Evolutionary conservation across 2,888 invertebrate genomes (phyloP), one percentile per base, ranked within the genome.

Genomic region (Notodonta dromedarius): DNA sequence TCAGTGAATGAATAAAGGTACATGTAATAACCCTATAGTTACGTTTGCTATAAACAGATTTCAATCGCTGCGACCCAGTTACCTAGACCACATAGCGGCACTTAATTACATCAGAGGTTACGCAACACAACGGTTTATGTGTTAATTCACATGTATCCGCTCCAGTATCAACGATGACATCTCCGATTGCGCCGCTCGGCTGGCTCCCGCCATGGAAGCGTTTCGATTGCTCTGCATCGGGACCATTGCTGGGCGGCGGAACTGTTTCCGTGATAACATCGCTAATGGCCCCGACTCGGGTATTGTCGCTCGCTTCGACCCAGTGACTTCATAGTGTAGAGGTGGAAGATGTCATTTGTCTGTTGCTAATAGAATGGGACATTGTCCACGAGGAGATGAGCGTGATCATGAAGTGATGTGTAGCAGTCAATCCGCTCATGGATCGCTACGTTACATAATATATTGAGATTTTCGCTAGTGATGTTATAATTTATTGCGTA

Each of bases 161-260:
- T 40, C 40, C 4, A 39, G 16, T n/a, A 39, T 8, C 55, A 8
- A 3, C 39, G 55, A 55, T 55, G 40, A 35, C 32, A 71, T 70
- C 35, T 40, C 42, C 56, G 69, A 70, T 71, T 71, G 65, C 56
- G 60, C 52, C 67, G 71, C 60, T 62, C 52, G 39, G 58, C 62
- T 71, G 68, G 53, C 40, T 35, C 16, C 53, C 35, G 11, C 58
- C 14, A 13, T n/a, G 40, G 9, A 32, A 16, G 32, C 40, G 40
- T 40, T 55, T 55, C 40, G 55, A 40, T 55, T 40, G 55, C 40
- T 7, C 32, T 32, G 13, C 24, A 13, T 12, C 11, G 52, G 12
- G 13, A 32, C 52, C 24, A 52, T 52, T 32, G 52, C 52, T 12
- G 52, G 32, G 13, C 52, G 11, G 52, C 24, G 24, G 32, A 16